Evolutionary conservation across 2,113 vertebrate genomes (phyloP).

Genomic region (Passerina amoena): DNA sequence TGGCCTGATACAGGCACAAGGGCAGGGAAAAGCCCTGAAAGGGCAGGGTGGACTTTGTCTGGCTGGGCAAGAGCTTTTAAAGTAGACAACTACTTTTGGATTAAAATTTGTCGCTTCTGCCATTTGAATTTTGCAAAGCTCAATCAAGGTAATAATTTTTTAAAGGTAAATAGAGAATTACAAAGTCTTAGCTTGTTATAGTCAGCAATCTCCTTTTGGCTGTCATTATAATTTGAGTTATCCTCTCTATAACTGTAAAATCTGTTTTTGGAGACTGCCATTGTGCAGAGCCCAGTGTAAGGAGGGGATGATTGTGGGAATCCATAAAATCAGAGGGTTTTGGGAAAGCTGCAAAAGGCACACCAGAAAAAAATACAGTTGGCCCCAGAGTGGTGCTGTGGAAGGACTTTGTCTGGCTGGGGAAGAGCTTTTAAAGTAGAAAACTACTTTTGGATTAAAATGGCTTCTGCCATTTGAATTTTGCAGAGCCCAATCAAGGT

Average conservation of each 20-base stretch:
- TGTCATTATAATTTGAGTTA: not conserved
- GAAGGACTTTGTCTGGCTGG: not conserved
- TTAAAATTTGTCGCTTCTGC: not conserved
- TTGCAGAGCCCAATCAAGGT: not conserved
- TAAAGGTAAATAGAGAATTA: not conserved
- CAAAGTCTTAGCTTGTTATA: not conserved
- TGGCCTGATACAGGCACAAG: not conserved
- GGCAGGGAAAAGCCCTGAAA: not conserved
- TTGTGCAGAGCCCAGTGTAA: not conserved
- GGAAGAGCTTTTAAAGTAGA: not conserved
- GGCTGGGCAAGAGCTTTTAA: not conserved
- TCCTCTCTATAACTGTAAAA: not conserved
- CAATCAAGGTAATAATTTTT: not conserved
- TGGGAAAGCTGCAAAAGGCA: no score
- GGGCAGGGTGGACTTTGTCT: not conserved
- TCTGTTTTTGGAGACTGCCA: not conserved
- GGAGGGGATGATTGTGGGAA: not conserved
- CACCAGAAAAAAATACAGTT: no score
- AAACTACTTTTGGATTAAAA: not conserved
- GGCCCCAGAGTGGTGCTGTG: accelerated
- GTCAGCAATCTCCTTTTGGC: not conserved
- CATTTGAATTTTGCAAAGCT: not conserved
- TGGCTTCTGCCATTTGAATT: not conserved
- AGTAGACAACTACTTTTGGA: not conserved
- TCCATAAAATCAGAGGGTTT: no score